Percentiles rank a stretch among this genome's conserved stretches.
These are phyloP conservation scores for Encarsia formosa DNA, from an alignment of 2,888 invertebrate species.

Conservation along the genomic window DNA sequence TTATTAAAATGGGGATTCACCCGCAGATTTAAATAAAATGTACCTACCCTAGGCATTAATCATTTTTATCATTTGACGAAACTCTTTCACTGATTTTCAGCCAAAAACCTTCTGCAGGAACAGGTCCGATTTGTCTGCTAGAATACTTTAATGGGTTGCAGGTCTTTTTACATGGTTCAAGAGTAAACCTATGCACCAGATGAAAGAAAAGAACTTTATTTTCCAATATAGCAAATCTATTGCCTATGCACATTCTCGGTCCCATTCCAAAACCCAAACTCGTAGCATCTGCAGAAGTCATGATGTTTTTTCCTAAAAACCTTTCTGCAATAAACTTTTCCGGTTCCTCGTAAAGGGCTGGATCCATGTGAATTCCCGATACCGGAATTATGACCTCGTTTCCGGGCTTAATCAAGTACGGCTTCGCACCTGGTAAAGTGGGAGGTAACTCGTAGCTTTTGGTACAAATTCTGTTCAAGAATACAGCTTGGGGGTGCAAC, in stretches of 20 bases:
- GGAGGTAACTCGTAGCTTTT: conserved; percentile 43
- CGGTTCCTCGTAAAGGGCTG: conserved; percentile 45
- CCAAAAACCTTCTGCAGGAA: conserved; percentile 3
- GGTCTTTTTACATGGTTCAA: conserved; percentile 48
- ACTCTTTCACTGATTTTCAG: not conserved
- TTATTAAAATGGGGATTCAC: too few species aligned
- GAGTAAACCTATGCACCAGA: conserved; percentile 31
- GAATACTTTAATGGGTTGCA: conserved; percentile 42
- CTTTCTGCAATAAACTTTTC: conserved; percentile 49
- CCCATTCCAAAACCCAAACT: conserved; percentile 39
- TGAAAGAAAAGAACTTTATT: conserved; percentile 35
- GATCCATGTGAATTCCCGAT: conserved; percentile 44
- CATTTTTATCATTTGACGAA: too few species aligned
- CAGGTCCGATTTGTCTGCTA: not conserved
- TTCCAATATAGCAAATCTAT: conserved; percentile 49
- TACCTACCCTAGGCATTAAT: too few species aligned
- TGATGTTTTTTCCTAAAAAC: conserved; percentile 23
- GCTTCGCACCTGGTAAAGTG: conserved; percentile 36
- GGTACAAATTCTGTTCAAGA: conserved; percentile 40
- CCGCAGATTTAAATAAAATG: too few species aligned
- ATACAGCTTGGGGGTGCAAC: conserved; percentile 34
- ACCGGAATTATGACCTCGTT: conserved; percentile 41
- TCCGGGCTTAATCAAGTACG: conserved; percentile 39
- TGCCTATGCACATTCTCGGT: conserved; percentile 38
- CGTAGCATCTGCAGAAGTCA: conserved; percentile 15